These are phyloP conservation scores for Poecile montanus DNA, from an alignment of 2,797 vertebrate genomes.

Conservation along the genomic window DNA sequence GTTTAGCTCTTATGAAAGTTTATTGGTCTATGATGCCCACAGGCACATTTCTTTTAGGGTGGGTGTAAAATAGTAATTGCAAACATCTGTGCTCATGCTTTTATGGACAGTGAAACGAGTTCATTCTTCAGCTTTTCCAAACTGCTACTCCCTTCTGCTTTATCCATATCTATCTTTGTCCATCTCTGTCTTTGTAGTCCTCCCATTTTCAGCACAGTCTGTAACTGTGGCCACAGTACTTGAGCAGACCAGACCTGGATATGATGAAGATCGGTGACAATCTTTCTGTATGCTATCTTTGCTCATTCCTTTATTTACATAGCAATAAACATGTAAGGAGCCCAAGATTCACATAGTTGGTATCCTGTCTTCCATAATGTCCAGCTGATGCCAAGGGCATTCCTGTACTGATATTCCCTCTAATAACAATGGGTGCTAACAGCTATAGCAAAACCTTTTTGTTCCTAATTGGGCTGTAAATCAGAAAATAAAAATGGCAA, in stretches of 20 bases:
- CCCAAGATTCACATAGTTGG: accelerated
- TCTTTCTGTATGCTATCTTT: background rate
- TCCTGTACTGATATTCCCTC: background rate
- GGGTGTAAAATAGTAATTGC: background rate
- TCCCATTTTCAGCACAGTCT: background rate
- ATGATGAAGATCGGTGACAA: background rate
- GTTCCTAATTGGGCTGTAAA: background rate
- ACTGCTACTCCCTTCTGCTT: background rate
- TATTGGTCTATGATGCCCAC: background rate
- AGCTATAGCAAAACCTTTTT: background rate
- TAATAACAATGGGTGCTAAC: background rate
- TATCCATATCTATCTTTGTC: background rate
- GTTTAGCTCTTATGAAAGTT: background rate
- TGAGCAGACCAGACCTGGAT: background rate
- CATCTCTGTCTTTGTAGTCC: background rate
- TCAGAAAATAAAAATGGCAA: background rate
- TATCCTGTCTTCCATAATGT: background rate
- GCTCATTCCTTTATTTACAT: background rate
- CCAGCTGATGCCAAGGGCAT: background rate
- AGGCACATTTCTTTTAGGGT: background rate
- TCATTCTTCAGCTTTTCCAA: background rate
- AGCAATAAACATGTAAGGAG: accelerated
- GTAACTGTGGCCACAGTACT: background rate
- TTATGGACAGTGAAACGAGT: background rate
- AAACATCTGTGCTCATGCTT: background rate